Evolutionary conservation across 2,888 invertebrate genomes (phyloP), one percentile per base, ranked within the genome.

Genomic region (Apamea epomidion): DNA sequence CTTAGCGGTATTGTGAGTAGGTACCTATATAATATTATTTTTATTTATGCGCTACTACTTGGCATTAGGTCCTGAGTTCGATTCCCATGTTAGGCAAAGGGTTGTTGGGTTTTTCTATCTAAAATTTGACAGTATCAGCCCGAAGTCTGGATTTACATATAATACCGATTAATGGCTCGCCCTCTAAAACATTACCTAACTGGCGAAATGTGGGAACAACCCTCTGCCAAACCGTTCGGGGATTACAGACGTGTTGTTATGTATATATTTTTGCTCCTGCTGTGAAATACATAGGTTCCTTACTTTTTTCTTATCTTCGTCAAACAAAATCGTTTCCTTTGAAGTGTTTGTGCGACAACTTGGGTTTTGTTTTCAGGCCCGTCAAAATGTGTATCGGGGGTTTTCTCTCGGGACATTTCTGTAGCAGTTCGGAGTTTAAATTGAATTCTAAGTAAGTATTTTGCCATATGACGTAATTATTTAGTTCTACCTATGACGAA

Each of bases 401-500:
- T 64, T 78, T 65, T 51, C 21, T 42, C 25, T 32, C 8, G 14
- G 8, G 29, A 64, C 25, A 29, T 51, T 76, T 64, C 21, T 64
- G 48, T 32, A n/a, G 32, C 45, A 32, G 10, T 6, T 32, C 21
- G 10, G 10, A 10, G 1, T 60, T 48, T 32, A 32, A 60, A 60
- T 76, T n/a, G 2, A 37, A 37, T 48, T 16, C 21, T 6, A 16
- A 8, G 10, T 6, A 16, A 8, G 10, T 62, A 42, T 29, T 37
- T 51, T 21, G 18, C 18, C 16, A 6, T 25, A 18, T 64, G 62
- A 64, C 76, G 29, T 77, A 51, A 29, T 48, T 32, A 32, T 37
- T 45, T 58, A 32, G 18, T n/a, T 60, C 8, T 60, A n/a, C 64
- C 58, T n/a, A n/a, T 76, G 45, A 67, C 54, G 37, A 65, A 76